These are phyloP conservation scores for Antechinus stuartii DNA, from an alignment of 2,113 vertebrate genomes.

Conservation along the genomic window DNA sequence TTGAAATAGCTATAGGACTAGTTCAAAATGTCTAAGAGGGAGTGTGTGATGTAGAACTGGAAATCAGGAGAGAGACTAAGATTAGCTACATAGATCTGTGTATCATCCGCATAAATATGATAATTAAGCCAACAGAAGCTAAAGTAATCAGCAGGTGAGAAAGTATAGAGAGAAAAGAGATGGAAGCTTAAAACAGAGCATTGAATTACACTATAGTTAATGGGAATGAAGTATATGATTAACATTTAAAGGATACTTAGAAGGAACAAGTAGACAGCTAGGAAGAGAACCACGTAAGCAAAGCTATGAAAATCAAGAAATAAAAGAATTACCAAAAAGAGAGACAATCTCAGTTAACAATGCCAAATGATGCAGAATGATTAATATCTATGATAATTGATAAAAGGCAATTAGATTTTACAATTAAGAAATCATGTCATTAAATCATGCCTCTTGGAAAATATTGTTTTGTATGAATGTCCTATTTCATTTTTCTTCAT, in stretches of 20 bases:
- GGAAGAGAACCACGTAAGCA: not conserved
- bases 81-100: not conserved
- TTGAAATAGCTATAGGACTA: not conserved
- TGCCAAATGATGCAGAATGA: not conserved
- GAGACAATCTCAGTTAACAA: not conserved
- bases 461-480: fast-evolving
- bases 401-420: not conserved
- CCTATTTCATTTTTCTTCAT: not conserved
- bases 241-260: too few species aligned
- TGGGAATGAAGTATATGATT: not conserved
- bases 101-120: not conserved
- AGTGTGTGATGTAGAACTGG: not conserved
- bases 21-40: not conserved
- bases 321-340: not conserved
- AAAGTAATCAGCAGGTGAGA: not conserved
- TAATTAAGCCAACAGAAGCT: not conserved
- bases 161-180: not conserved
- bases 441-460: not conserved
- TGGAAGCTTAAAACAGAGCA: too few species aligned
- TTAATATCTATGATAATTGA: not conserved
- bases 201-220: not conserved
- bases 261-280: not conserved
- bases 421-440: not conserved
- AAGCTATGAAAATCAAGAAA: not conserved
- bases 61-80: not conserved